These are phyloP conservation scores for Sparidentex hasta DNA, from an alignment of 2,797 vertebrate species.

Conservation along the genomic window DNA sequence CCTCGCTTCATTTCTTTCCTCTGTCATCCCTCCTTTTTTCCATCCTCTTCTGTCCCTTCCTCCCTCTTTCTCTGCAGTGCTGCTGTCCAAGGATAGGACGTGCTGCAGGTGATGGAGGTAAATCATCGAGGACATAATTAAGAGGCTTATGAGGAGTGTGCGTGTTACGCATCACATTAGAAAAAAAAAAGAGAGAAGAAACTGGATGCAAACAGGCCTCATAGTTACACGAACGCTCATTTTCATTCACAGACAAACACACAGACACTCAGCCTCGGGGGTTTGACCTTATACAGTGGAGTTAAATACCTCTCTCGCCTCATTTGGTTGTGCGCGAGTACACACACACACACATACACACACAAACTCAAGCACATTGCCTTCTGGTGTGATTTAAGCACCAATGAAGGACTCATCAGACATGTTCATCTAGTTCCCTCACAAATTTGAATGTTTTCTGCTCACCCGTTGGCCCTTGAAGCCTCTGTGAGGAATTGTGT, in stretches of 20 bases:
- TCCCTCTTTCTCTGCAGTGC: constrained; percentile 51
- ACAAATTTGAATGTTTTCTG: constrained; percentile 75
- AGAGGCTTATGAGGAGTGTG: constrained; percentile 83
- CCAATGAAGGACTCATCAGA: constrained; percentile 81
- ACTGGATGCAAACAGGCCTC: constrained; percentile 68
- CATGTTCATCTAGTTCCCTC: constrained; percentile 80
- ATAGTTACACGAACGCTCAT: constrained; percentile 73
- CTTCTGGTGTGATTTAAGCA: constrained; percentile 77
- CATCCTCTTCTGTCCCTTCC: constrained; percentile 46
- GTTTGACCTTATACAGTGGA: constrained; percentile 84
- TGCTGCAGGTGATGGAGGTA: constrained; percentile 83
- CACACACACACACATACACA: constrained; percentile 25
- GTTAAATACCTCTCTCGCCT: constrained; percentile 84
- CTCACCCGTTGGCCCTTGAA: constrained; percentile 68
- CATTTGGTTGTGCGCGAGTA: constrained; percentile 74
- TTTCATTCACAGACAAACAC: constrained; percentile 76
- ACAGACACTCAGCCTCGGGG: constrained; percentile 74
- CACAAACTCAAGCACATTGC: constrained; percentile 27
- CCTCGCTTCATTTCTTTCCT: background rate
- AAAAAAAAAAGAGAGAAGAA: constrained; percentile 39
- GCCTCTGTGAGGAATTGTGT: constrained; percentile 60
- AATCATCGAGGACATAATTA: constrained; percentile 90
- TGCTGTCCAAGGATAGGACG: constrained; percentile 83
- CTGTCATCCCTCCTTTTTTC: constrained; percentile 25
- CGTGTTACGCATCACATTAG: constrained; percentile 70